Percentiles rank a stretch among this genome's conserved stretches.
Evolutionary conservation across 1,140 invertebrate genomes (phyloP).

Genomic region (Adelges cooleyi): DNA sequence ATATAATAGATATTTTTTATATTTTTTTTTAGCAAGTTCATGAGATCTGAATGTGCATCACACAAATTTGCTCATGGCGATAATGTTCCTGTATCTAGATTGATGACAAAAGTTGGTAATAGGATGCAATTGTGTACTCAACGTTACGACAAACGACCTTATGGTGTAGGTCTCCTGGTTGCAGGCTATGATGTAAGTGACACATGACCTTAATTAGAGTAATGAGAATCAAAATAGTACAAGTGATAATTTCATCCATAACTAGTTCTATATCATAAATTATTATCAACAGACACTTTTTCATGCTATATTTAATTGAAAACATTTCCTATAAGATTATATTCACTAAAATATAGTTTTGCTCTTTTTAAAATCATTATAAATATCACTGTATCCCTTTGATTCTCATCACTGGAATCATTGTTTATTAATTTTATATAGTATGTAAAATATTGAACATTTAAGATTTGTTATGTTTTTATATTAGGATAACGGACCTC

Average conservation of each 20-base stretch:
- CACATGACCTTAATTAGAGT: no score
- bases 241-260: no score
- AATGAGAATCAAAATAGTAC: no score
- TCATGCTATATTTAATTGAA: no score
- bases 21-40: constrained; percentile 61
- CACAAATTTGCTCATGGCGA: constrained; percentile 78
- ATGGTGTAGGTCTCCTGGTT: constrained; percentile 91
- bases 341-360: no score
- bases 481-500: constrained; percentile 74
- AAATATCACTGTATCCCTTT: no score
- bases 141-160: constrained; percentile 90
- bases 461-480: constrained; percentile 21
- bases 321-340: no score
- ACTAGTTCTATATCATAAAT: no score
- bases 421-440: not conserved
- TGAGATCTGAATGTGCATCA: constrained; percentile 88
- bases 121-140: constrained; percentile 98
- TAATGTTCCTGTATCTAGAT: constrained; percentile 64
- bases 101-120: constrained; percentile 77
- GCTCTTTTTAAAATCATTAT: no score
- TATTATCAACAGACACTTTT: no score
- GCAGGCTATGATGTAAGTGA: constrained; percentile 92
- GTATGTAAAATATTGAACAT: not conserved
- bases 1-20: no score
- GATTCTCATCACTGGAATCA: not conserved